Evolutionary conservation across 2,113 vertebrate genomes (phyloP), one percentile per base, ranked within the genome.

Genomic region (Nymphicus hollandicus): DNA sequence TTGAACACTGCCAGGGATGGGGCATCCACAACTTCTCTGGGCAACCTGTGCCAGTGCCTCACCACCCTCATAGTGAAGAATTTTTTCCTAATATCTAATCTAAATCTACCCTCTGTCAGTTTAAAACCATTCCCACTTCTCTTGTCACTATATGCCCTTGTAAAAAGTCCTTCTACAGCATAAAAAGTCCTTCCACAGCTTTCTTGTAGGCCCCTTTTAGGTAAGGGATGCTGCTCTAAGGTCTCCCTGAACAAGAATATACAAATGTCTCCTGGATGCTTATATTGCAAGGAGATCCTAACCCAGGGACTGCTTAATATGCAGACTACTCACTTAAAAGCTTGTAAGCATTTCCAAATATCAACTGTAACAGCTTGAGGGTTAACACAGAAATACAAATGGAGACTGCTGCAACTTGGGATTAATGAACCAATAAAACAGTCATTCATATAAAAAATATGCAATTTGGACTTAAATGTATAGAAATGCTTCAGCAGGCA

Each of bases 361-460:
- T 22, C 49, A 74, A 60, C 81, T 77, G 46, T 15, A 88, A 84
- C 25, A 56, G 66, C 92, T 81, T 86, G 72, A 37, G 50, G 73
- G 33, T 44, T 70, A 71, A 80, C 61, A 91, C 6, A 71, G 69
- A 74, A 87, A 83, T 76, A 93, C 28, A 76, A 77, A 88, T 86
- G 43, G 69, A 58, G n/a, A 53, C 44, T 73, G 76, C 73, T 88
- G 61, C 23, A 89, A 46, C 22, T 76, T 77, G n/a, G 39, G 49
- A 86, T 87, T 95, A 95, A 96, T 91, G 90, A 93, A 76, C 72
- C 85, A 63, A 86, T 94, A 88, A 96, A 90, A 71, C 46, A 20
- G 74, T 89, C 82, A 68, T 50, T 91, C 91, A 55, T 17, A 77
- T 2, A 81, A 87, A 89, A 93, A 91, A 28, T 46, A 78, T 1